Base-by-base conservation (phyloP, 2,888 invertebrate genomes). In the Andrena dorsata region DNA sequence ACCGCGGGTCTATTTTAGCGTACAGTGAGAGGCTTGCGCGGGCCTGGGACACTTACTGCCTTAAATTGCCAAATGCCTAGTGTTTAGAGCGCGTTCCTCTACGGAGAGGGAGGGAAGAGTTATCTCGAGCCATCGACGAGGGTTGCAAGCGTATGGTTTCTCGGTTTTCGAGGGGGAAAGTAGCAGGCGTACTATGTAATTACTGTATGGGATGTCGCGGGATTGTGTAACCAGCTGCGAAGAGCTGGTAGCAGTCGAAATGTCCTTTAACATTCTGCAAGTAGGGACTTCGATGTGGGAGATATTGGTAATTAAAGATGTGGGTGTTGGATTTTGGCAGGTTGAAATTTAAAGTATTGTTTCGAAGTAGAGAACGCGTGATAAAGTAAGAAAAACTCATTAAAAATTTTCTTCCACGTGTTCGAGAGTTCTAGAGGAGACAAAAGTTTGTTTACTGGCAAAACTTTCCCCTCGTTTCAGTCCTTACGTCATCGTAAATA, bases 51-150 rank as follows among this genome's bases (percentile, higher is more conserved):
- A 76, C 69, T 85, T 86, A 91, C 90, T 91, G 92, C 92, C 92
- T 91, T 90, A 86, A 76, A 91, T 93, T 91, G 92, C 91, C 92
- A 91, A 92, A 91, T 91, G 92, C 90, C 91, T 90, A 91, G 90
- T 65, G 77, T 72, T 56, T 86, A 63, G 58, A 83, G 53, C 63
- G 58, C 64, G 35, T 51, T 32, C 49, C 60, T 69, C 41, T 69
- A 8, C 51, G 30, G 71, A n/a, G n/a, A 10, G 30, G 30, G 61
- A 47, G 61, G 10, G 26, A 8, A n/a, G 30, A 16, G 35, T 8
- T 16, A 49, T 41, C 41, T 41, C 41, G 41, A 41, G 41, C 41
- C 41, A 41, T 47, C 30, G 56, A 63, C 23, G 51, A 51, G 56
- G 16, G 16, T 69, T 26, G 23, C 1, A 2, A 30, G 13, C 56